These are phyloP conservation scores for Chloropsis cyanopogon DNA, from an alignment of 2,113 vertebrate species.

Conservation along the genomic window DNA sequence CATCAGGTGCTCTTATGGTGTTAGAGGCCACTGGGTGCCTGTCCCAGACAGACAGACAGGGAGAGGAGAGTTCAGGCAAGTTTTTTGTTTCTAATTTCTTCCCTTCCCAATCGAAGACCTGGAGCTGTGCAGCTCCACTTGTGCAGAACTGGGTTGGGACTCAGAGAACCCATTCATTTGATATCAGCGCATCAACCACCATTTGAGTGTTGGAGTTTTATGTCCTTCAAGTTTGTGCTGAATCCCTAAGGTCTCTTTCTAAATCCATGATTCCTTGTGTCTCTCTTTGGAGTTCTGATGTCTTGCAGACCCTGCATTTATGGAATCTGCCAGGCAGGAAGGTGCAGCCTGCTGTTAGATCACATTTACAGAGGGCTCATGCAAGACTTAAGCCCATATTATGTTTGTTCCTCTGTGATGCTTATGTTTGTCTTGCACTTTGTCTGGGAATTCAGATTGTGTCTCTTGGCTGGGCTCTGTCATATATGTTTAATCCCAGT, in stretches of 20 bases:
- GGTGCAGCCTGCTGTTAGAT: background rate
- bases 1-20: background rate
- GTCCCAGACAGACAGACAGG: background rate
- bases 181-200: background rate
- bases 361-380: background rate
- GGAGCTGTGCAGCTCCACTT: background rate
- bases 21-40: background rate
- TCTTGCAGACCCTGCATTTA: background rate
- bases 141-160: background rate
- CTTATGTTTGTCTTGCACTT: constrained; percentile 35
- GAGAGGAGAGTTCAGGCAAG: background rate
- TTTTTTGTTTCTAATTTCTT: background rate
- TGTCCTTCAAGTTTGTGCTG: background rate
- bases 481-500: constrained; percentile 13
- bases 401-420: constrained; percentile 11
- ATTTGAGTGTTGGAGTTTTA: background rate
- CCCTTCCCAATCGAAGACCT: background rate
- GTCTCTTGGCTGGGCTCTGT: constrained; percentile 34
- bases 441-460: constrained; percentile 40
- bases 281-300: background rate
- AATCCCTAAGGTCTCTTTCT: background rate
- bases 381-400: background rate
- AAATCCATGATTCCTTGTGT: background rate
- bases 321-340: background rate
- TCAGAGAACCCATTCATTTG: background rate